Base-by-base conservation (phyloP, 2,113 vertebrate species). In the Scatophagus argus region DNA sequence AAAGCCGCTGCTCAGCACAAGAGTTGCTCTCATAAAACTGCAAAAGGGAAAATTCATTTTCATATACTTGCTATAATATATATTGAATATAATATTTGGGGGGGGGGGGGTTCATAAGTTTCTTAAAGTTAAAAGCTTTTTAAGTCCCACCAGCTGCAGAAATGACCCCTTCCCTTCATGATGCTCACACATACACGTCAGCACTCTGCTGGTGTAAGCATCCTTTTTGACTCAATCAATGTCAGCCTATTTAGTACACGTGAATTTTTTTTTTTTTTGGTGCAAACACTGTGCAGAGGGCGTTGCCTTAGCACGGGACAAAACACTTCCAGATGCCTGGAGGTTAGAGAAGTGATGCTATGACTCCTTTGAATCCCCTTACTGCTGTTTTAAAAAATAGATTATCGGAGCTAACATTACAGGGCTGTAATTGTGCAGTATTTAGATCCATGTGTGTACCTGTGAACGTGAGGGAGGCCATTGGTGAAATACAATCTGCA, bases 291-390 rank as follows among this genome's bases (percentile, higher is more conserved):
- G 10, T n/a, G 11, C 9, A 17, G 8, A 19, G 4, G 25, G 13
- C 7, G 12, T 41, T 32, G 43, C n/a, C 36, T 34, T 34, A 34
- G 54, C 10, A 41, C 8, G 39, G 7, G 6, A 63, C 3, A 56
- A 66, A 63, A 19, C 8, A 27, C 32, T 23, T 5, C 34, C 31
- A 38, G 52, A 64, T 44, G 80, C 61, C 66, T 13, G 3, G 13
- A 77, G 19, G 38, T 61, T 25, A 39, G 25, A 55, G 32, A 49
- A 47, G 47, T 43, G 47, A 23, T 68, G 68, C 68, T 63, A 8
- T 25, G 63, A 73, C 47, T 25, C 16, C 16, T 73, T 29, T 31
- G 41, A 58, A 43, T 43, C 56, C 21, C 16, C 17, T 2, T 58
- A 29, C n/a, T 27, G 11, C 4, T 8, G 3, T 38, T 36, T 39